Conservation (phyloP, 2,888 invertebrate genomes). For the Nephrocerus scutellatus region DNA sequence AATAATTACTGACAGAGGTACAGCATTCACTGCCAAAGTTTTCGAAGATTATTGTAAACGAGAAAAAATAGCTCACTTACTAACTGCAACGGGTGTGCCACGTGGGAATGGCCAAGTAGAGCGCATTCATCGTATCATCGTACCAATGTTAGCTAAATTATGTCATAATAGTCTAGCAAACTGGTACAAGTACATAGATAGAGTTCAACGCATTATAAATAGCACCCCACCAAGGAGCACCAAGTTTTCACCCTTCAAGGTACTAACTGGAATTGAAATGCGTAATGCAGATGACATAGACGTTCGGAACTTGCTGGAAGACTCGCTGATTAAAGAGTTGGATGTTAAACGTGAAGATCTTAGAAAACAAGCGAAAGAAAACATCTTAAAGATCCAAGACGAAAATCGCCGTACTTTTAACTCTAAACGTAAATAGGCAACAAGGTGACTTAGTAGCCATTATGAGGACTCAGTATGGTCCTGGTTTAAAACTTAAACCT, state of each 20-base stretch:
- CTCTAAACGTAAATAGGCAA: background rate
- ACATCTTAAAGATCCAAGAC: conserved; percentile 4
- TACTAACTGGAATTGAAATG: too few relatives aligned
- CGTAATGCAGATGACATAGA: too few relatives aligned
- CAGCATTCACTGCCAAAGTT: conserved; percentile 35
- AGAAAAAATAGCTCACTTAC: conserved; percentile 28
- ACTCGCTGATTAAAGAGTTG: background rate
- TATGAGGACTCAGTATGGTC: conserved; percentile 5
- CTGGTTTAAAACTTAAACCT: background rate
- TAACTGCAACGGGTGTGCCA: conserved; percentile 28
- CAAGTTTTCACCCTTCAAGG: background rate
- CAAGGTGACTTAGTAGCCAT: conserved; percentile 5
- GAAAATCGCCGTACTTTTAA: conserved; percentile 4
- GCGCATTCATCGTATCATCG: conserved; percentile 31
- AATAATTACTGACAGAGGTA: conserved; percentile 39
- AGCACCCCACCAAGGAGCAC: conserved; percentile 2
- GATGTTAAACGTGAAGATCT: background rate
- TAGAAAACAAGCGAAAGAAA: background rate
- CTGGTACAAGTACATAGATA: conserved; percentile 22
- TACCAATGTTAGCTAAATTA: conserved; percentile 36
- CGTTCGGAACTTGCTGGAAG: conserved; percentile 22
- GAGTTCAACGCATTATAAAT: conserved; percentile 22
- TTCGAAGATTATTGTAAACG: conserved; percentile 34
- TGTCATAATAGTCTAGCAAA: too few relatives aligned
- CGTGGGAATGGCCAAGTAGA: conserved; percentile 39